Conservation (phyloP, 2,113 vertebrate genomes). For the Pterophyllum scalare region DNA sequence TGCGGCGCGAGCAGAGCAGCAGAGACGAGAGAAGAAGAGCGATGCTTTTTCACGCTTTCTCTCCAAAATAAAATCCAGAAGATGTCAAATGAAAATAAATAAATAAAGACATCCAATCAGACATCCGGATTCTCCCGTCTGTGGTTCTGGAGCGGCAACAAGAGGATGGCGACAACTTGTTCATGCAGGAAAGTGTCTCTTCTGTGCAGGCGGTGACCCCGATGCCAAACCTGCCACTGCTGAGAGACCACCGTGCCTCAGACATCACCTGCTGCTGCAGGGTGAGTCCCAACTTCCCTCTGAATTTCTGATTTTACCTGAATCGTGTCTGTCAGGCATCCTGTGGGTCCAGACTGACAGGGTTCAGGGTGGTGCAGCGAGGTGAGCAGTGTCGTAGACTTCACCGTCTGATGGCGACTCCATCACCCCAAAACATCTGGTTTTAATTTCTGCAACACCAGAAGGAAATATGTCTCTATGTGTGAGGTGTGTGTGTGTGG, state of each 20-base stretch:
- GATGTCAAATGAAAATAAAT: background rate
- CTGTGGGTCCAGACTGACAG: background rate
- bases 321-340: background rate
- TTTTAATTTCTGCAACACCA: background rate
- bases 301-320: background rate
- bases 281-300: constrained; percentile 58
- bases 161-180: constrained; percentile 45
- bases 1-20: constrained; percentile 25
- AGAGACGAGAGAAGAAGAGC: background rate
- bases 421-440: background rate
- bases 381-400: constrained; percentile 22
- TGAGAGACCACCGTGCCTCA: background rate
- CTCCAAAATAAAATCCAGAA: constrained; percentile 29
- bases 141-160: background rate
- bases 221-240: background rate
- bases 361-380: constrained; percentile 21
- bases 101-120: background rate
- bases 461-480: background rate
- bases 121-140: background rate
- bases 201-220: constrained; percentile 29
- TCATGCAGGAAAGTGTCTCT: constrained; percentile 43
- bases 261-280: background rate
- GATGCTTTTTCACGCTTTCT: background rate
- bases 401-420: constrained; percentile 21
- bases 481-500: background rate